Conservation (phyloP, 2,797 vertebrate genomes). For the Gymnoscopelus microlampas region DNA sequence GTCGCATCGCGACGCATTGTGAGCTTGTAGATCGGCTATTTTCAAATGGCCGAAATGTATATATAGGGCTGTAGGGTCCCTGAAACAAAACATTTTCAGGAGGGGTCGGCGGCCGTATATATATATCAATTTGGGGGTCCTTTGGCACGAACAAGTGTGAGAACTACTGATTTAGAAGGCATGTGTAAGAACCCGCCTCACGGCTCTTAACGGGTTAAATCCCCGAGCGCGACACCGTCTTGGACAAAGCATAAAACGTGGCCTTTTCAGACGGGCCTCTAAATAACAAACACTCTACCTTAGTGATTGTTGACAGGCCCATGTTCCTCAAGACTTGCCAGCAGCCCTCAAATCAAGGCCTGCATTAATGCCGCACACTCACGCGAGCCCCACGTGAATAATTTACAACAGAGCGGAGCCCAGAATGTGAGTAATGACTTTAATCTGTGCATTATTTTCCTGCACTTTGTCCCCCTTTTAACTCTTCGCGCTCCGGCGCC, state of each 20-base stretch:
- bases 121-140: no score
- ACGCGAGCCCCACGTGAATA: conserved; percentile 70
- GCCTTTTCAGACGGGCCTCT: conserved; percentile 13
- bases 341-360: conserved; percentile 65
- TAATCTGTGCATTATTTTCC: conserved; percentile 76
- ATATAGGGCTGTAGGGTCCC: no score
- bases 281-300: conserved; percentile 67
- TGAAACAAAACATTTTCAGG: no score
- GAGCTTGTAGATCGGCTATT: no score
- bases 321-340: conserved; percentile 54
- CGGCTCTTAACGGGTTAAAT: not conserved
- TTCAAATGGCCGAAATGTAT: no score
- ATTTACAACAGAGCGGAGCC: conserved; percentile 72
- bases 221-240: not conserved
- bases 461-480: conserved; percentile 66
- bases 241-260: not conserved
- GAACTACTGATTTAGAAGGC: no score
- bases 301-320: conserved; percentile 71
- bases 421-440: conserved; percentile 75
- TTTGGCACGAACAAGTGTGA: no score
- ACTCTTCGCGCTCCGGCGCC: conserved; percentile 58
- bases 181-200: no score
- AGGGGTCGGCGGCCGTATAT: no score
- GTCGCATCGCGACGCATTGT: no score
- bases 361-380: conserved; percentile 70